A percentile compares a stretch with the other conserved stretches of the same genome.
These are phyloP conservation scores for Tipula unca DNA, from an alignment of 2,888 invertebrate species.

Conservation along the genomic window DNA sequence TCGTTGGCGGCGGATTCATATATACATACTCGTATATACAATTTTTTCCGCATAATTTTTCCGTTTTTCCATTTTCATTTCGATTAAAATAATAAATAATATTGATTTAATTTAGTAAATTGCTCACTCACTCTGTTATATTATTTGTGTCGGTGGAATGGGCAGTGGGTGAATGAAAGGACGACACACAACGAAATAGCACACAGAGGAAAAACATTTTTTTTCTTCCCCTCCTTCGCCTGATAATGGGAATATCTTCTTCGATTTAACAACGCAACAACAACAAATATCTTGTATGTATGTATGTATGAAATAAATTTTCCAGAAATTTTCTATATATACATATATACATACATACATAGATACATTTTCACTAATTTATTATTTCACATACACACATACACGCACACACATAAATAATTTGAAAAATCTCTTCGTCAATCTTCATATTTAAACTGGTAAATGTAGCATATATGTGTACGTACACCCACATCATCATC, in stretches of 20 bases:
- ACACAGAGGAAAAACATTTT: background rate
- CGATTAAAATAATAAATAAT: conserved; percentile 19
- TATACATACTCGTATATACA: background rate
- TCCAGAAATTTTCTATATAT: background rate
- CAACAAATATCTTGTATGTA: background rate
- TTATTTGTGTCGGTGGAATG: background rate
- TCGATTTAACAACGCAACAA: background rate
- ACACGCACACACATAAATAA: background rate
- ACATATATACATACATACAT: background rate
- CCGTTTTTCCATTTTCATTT: conserved; percentile 1
- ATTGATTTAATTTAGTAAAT: conserved; percentile 19
- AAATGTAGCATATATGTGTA: background rate
- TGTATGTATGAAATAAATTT: background rate
- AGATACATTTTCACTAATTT: background rate
- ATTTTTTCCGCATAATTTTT: background rate
- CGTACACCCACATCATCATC: background rate
- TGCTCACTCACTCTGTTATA: background rate
- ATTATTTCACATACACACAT: background rate
- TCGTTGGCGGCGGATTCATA: background rate
- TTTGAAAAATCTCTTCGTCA: background rate
- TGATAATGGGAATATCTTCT: no score
- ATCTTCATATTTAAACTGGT: background rate
- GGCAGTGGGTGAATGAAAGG: background rate
- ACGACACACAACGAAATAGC: background rate
- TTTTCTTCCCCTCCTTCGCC: background rate